These are phyloP conservation scores for Montipora sp. DNA, from an alignment of 64 coral and sea anemone species.

Conservation along the genomic window DNA sequence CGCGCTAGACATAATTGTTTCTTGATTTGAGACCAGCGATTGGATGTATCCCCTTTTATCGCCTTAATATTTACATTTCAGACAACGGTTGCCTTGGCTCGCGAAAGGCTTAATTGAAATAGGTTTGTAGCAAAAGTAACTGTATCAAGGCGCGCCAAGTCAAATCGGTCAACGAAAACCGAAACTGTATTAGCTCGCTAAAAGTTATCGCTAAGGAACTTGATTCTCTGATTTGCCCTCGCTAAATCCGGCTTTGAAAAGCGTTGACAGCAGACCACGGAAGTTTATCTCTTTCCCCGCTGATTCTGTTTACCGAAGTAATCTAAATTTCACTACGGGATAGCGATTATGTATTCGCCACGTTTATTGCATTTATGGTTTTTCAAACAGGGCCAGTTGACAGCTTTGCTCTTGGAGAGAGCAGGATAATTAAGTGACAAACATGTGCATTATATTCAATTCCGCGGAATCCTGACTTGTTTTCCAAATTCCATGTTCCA, in stretches of 20 bases:
- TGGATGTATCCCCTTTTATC: slow-evolving; percentile 75
- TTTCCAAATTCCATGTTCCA: slow-evolving; percentile 46
- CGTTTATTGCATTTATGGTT: slow-evolving; percentile 86
- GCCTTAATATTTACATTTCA: slow-evolving; percentile 81
- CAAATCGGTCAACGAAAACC: slow-evolving; percentile 5
- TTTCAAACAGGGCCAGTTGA: slow-evolving; percentile 69
- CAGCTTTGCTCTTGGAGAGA: slow-evolving; percentile 70
- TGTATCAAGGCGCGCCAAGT: slow-evolving; percentile 5
- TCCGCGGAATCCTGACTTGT: slow-evolving; percentile 18
- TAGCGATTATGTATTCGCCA: slow-evolving; percentile 90
- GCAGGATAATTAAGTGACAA: slow-evolving; percentile 80
- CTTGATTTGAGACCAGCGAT: slow-evolving; percentile 24
- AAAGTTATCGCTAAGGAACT: background rate
- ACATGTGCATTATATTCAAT: slow-evolving; percentile 35
- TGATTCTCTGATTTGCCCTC: slow-evolving; percentile 35
- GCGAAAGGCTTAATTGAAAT: slow-evolving; percentile 60
- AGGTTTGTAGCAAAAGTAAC: slow-evolving; percentile 21
- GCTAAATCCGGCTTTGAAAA: slow-evolving; percentile 66
- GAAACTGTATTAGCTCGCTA: slow-evolving; percentile 7
- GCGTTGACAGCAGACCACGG: slow-evolving; percentile 62
- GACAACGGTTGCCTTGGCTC: slow-evolving; percentile 58
- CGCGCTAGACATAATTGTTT: slow-evolving; percentile 91
- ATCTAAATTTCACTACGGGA: slow-evolving; percentile 88
- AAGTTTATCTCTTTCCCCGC: slow-evolving; percentile 59
- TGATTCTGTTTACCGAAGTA: slow-evolving; percentile 94